Evolutionary conservation across 2,888 invertebrate species (phyloP), one percentile per base, ranked within the genome.

Genomic region (Agonopterix heracliana): DNA sequence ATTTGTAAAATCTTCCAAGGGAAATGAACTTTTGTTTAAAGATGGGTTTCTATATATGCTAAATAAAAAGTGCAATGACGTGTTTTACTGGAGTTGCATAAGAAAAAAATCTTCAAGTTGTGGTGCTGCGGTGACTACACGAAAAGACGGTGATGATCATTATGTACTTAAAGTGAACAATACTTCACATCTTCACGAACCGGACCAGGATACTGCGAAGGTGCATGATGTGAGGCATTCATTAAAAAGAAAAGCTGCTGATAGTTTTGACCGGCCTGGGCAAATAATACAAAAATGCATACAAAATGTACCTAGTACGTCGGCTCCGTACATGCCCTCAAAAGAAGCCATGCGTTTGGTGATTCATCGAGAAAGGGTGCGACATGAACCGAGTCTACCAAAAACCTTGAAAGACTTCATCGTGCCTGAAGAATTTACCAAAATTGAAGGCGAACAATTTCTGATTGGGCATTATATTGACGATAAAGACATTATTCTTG

Each of bases 331-430:
- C 17, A 43, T 43, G 47, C 47, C 47, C 11, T 47, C 47, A 35
- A 43, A 43, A 38, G 42, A 36, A 34, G 12, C 47, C 17, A 47
- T 43, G 43, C 26, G 44, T 10, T 34, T 34, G n/a, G 13, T 49
- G 7, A 46, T 45, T 11, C 43, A 50, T 12, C 14, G 49, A 43
- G 40, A 50, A 46, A 38, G 44, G 7, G 17, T 26, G 4, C 7
- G 44, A 44, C 43, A 44, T n/a, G 26, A 42, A 36, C 45, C 49
- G 11, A 45, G 41, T 13, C 26, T 49, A 14, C 45, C 49, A 42
- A 45, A 49, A 41, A 35, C 14, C 35, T 45, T 49, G 41, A 42
- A 45, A 41, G 42, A 49, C 5, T 45, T 49, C n/a, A n/a, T n/a
- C n/a, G n/a, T n/a, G n/a, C n/a, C n/a, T n/a, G n/a, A n/a, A n/a